These are phyloP conservation scores for Bubo scandiacus DNA, from an alignment of 2,113 vertebrate genomes.

Conservation along the genomic window DNA sequence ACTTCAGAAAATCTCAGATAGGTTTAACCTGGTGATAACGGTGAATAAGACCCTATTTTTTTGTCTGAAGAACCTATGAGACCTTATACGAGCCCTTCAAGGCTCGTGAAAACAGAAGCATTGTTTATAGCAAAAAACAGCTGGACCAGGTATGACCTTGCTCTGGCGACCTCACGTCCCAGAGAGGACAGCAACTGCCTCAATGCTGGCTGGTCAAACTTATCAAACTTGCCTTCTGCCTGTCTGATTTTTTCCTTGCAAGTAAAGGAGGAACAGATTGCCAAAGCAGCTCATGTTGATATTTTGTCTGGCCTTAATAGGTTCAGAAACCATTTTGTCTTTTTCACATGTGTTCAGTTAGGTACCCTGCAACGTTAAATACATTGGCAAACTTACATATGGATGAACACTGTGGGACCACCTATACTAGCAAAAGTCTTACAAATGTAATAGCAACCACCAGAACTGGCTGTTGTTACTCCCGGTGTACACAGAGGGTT, in stretches of 20 bases:
- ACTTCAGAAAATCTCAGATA: neutral
- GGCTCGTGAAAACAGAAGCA: neutral
- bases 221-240: neutral
- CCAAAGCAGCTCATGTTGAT: neutral
- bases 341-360: neutral
- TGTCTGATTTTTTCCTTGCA: neutral
- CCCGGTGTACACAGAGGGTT: neutral
- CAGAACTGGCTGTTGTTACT: neutral
- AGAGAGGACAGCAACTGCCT: neutral
- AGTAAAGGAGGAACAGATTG: neutral
- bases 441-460: neutral
- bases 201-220: rapidly evolving
- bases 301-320: neutral
- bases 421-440: neutral
- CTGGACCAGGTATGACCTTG: neutral
- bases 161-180: neutral
- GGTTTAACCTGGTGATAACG: neutral
- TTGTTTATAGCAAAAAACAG: neutral
- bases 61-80: neutral
- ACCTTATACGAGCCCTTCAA: neutral
- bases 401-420: neutral
- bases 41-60: neutral
- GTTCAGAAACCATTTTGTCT: neutral
- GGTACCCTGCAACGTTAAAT: neutral
- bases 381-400: neutral